These are phyloP conservation scores for Drosophila truncata DNA, from an alignment of 1,140 invertebrate genomes.

Conservation along the genomic window DNA sequence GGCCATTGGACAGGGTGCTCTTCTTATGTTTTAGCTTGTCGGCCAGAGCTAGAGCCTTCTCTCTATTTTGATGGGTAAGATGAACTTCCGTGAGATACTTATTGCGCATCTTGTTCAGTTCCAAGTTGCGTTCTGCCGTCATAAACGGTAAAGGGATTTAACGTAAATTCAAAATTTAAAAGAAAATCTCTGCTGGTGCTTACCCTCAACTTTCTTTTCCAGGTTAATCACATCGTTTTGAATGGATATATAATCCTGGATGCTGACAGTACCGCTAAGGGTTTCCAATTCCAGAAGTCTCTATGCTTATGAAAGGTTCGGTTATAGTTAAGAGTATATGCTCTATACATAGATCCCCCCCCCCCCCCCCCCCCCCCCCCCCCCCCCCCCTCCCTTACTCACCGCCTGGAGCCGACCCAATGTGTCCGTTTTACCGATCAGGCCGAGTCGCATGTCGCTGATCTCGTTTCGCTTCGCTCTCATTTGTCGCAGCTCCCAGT, in stretches of 20 bases:
- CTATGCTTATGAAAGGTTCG: conserved; percentile 4
- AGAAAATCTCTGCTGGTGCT: neutral
- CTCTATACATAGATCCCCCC: too few relatives aligned
- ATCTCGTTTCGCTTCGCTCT: conserved; percentile 52
- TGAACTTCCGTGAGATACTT: conserved; percentile 58
- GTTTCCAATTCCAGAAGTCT: conserved; percentile 53
- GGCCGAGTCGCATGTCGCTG: conserved; percentile 47
- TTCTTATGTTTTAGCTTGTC: conserved; percentile 5
- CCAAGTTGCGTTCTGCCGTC: conserved; percentile 67
- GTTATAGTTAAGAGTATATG: too few relatives aligned
- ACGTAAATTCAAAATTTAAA: too few relatives aligned
- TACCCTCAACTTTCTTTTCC: conserved; percentile 76
- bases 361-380: too few relatives aligned
- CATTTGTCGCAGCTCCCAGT: conserved; percentile 35
- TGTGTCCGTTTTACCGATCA: conserved; percentile 60
- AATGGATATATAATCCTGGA: conserved; percentile 59
- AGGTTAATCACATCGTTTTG: conserved; percentile 59
- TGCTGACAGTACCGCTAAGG: conserved; percentile 50
- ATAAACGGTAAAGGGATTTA: neutral
- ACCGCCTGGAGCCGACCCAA: conserved; percentile 38
- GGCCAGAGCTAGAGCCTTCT: conserved; percentile 41
- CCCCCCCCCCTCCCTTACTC: too few relatives aligned
- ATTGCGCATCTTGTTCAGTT: conserved; percentile 42
- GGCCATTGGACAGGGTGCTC: accelerated
- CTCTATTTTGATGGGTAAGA: conserved; percentile 55